Evolutionary conservation across 1,140 invertebrate species (phyloP).

Genomic region (Scylla paramamosain): DNA sequence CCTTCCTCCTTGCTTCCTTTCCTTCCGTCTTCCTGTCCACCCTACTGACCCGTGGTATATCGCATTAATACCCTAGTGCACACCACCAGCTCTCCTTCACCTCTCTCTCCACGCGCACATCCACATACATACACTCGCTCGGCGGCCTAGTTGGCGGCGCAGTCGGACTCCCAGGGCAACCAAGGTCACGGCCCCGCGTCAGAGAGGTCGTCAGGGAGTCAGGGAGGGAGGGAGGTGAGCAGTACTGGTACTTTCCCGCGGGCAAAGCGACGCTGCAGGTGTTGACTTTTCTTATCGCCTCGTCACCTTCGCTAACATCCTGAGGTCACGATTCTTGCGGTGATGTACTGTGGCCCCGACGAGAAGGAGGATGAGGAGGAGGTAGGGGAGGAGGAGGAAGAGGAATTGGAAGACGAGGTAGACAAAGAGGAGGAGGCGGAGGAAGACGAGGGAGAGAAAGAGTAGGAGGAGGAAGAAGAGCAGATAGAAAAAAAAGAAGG

Average conservation of each 20-base stretch:
- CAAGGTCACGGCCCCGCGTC: not conserved
- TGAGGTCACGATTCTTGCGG: not conserved
- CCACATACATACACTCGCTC: not conserved
- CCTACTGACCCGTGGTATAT: not conserved
- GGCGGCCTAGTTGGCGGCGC: not conserved
- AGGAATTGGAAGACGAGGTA: too few relatives aligned
- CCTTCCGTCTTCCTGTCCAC: not conserved
- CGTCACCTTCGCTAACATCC: not conserved
- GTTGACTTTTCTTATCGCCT: not conserved
- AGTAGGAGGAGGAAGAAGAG: too few relatives aligned
- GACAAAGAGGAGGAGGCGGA: too few relatives aligned
- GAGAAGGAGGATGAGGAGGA: not conserved
- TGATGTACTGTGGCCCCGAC: not conserved
- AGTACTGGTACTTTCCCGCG: not conserved
- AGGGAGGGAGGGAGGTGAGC: too few relatives aligned
- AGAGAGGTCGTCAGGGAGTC: too few relatives aligned
- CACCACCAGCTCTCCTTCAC: not conserved
- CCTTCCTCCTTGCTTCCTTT: not conserved
- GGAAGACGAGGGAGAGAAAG: too few relatives aligned
- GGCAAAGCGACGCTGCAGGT: not conserved
- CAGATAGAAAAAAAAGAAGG: too few relatives aligned
- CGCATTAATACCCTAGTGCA: not conserved
- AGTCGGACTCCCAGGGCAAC: not conserved
- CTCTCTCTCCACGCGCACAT: too few relatives aligned
- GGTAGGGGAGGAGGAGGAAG: not conserved